Evolutionary conservation across 1,140 invertebrate genomes (phyloP).

Genomic region (Epicauta chinensis): DNA sequence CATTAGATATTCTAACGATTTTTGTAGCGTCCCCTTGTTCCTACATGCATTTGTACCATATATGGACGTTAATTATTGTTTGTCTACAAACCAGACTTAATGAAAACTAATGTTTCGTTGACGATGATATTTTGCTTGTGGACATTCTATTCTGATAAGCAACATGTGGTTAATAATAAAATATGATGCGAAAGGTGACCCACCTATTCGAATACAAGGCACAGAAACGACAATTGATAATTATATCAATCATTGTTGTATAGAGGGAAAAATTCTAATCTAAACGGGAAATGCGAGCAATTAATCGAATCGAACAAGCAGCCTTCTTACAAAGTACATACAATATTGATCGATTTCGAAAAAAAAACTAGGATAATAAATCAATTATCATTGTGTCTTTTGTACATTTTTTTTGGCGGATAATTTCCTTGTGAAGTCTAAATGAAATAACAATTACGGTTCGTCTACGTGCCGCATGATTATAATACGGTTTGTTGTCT

Average conservation of each 20-base stretch:
- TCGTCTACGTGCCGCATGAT: slow-evolving; percentile 18
- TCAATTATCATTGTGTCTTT: slow-evolving; percentile 3
- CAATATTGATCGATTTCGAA: too few species aligned
- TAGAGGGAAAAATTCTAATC: too few species aligned
- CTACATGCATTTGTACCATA: slow-evolving; percentile 9
- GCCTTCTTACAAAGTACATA: too few species aligned
- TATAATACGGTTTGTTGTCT: slow-evolving; percentile 21
- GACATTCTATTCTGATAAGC: slow-evolving; percentile 2
- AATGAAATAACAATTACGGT: slow-evolving; percentile 20
- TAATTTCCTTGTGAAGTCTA: slow-evolving; percentile 14
- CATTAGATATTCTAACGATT: too few species aligned
- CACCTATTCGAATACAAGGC: too few species aligned
- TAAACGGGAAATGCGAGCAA: too few species aligned
- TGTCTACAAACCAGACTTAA: slow-evolving; percentile 10
- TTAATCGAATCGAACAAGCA: too few species aligned
- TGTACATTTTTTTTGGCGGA: slow-evolving; percentile 6
- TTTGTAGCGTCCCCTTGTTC: neutral
- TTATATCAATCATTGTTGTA: too few species aligned
- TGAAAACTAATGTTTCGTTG: slow-evolving; percentile 13
- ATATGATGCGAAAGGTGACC: slow-evolving; percentile 1
- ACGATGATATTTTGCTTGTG: neutral
- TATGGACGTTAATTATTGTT: slow-evolving; percentile 16
- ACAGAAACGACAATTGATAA: too few species aligned
- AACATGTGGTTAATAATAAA: slow-evolving; percentile 13
- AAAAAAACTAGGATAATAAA: slow-evolving; percentile 12